phyloP scores from a whole-genome alignment of 2,113 vertebrate species.

The Alaudala cheleensis region DNA sequence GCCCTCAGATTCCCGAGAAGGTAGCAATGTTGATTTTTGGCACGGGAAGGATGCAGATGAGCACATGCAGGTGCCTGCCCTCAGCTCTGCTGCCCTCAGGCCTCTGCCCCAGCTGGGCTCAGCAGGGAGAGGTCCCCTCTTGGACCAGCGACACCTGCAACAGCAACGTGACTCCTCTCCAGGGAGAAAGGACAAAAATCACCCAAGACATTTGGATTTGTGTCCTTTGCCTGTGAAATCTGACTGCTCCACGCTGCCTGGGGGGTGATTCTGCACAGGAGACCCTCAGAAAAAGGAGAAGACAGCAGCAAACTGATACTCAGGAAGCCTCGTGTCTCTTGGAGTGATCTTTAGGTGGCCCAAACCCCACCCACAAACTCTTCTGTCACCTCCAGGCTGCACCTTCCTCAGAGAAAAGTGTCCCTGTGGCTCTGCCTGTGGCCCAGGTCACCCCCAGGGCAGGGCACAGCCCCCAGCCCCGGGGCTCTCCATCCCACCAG shows the following conservation, averaged over 20 bases:
- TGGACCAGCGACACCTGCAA: not conserved
- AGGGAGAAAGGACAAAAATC: not conserved
- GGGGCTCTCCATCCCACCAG: not conserved
- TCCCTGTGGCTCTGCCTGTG: not conserved
- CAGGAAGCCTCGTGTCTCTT: not conserved
- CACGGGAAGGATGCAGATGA: not conserved
- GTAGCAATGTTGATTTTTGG: not conserved
- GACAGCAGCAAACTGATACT: rapidly evolving
- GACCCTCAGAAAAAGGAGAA: not conserved
- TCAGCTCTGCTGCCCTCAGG: not conserved
- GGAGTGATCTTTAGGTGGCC: not conserved
- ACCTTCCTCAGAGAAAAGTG: not conserved
- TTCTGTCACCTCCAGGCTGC: not conserved
- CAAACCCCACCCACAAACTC: not conserved
- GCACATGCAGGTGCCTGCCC: not conserved
- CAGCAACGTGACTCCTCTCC: not conserved
- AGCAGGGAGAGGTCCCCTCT: not conserved
- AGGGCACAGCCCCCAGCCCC: rapidly evolving
- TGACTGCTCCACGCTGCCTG: rapidly evolving
- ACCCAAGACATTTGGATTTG: not conserved
- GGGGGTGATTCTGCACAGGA: not conserved
- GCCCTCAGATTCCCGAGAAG: not conserved
- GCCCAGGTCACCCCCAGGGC: not conserved
- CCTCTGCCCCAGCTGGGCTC: not conserved
- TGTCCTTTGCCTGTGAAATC: not conserved